Percentiles rank a stretch among this genome's conserved stretches.
Conservation (phyloP, 2,113 vertebrate species). For the Elachura formosa region DNA sequence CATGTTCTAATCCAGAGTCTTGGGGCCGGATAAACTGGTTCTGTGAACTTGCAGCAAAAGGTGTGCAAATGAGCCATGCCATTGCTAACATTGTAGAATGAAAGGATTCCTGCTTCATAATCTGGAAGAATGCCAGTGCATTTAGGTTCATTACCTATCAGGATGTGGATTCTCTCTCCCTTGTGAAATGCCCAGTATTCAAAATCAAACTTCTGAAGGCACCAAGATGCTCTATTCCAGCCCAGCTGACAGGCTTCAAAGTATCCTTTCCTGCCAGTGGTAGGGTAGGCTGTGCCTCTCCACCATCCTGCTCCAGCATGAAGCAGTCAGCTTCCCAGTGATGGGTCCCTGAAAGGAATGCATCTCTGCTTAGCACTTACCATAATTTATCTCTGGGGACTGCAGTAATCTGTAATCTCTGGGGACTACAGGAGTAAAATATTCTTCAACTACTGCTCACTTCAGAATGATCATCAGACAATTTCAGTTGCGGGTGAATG, state of each 20-base stretch:
- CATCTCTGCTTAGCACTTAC: conserved; percentile 72
- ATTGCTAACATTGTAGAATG: conserved; percentile 65
- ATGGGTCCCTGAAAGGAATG: conserved; percentile 71
- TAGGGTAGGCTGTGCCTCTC: conserved; percentile 68
- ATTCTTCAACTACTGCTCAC: conserved; percentile 52
- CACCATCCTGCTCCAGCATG: conserved; percentile 70
- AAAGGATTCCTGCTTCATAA: conserved; percentile 73
- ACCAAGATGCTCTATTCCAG: conserved; percentile 74
- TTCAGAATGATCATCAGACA: conserved; percentile 49
- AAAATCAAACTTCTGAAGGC: conserved; percentile 70
- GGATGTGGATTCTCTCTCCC: conserved; percentile 63
- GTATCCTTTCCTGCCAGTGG: conserved; percentile 62
- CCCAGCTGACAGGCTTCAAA: conserved; percentile 61
- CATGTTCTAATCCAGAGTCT: conserved; percentile 68
- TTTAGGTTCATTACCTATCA: conserved; percentile 54
- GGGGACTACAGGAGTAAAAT: conserved; percentile 31
- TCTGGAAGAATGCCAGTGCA: conserved; percentile 69
- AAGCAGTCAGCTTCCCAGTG: conserved; percentile 77
- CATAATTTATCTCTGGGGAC: conserved; percentile 52
- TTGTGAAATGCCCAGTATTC: conserved; percentile 79
- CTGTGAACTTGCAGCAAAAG: conserved; percentile 68
- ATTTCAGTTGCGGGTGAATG: conserved; percentile 65
- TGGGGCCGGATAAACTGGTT: conserved; percentile 69
- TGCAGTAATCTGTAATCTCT: conserved; percentile 55
- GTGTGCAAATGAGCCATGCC: conserved; percentile 73